These are phyloP conservation scores for Emesis furor DNA, from an alignment of 2,888 invertebrate species.

Conservation along the genomic window DNA sequence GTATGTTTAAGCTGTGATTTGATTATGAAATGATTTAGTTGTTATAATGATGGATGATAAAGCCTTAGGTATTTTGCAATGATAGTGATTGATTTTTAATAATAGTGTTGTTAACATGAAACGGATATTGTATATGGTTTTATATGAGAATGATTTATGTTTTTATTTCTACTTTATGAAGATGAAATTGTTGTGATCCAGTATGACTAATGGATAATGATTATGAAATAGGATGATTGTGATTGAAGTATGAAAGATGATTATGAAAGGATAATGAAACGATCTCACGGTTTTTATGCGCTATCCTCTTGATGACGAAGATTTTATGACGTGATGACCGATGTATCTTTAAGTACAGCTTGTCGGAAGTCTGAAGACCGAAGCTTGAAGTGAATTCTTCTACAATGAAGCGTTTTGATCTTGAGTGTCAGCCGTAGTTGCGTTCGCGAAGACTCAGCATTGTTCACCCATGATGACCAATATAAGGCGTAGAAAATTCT, in stretches of 20 bases:
- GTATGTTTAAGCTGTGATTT: too few species aligned
- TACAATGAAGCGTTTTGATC: not conserved
- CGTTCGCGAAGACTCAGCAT: not conserved
- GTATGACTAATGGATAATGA: not conserved
- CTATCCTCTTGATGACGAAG: too few species aligned
- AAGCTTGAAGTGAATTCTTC: too few species aligned
- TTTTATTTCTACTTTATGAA: not conserved
- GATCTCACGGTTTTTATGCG: too few species aligned
- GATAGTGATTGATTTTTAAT: too few species aligned
- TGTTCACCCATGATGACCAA: not conserved
- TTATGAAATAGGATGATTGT: not conserved
- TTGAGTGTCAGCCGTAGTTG: not conserved
- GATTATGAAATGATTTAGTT: too few species aligned
- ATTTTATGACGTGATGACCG: too few species aligned
- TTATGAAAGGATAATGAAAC: too few species aligned
- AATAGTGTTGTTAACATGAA: not conserved
- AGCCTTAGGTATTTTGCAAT: too few species aligned
- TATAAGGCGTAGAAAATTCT: not conserved
- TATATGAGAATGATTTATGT: not conserved
- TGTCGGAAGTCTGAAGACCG: too few species aligned
- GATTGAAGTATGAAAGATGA: not conserved
- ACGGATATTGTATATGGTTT: not conserved
- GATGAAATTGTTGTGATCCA: not conserved
- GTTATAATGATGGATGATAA: too few species aligned
- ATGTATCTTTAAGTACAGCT: too few species aligned